Evolutionary conservation across 2,113 vertebrate species (phyloP), one percentile per base, ranked within the genome.

Genomic region (Equus quagga): DNA sequence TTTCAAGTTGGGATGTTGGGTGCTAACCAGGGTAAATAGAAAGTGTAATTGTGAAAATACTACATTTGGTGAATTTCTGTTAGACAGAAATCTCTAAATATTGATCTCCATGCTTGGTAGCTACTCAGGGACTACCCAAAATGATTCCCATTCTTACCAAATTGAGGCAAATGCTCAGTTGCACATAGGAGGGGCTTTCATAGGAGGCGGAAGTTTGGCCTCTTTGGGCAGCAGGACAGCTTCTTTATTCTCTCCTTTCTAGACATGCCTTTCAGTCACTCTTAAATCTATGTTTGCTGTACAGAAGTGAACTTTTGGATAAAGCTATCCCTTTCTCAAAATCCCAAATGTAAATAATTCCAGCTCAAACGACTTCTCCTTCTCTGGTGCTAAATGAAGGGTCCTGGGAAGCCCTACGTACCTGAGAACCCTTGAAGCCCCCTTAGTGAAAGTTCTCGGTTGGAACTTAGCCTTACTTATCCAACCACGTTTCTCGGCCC

Each of bases 31-130:
- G 5, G 3, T 78, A 81, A 85, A n/a, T 73, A 4, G 69, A 54
- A 92, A 87, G 3, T 41, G 3, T 70, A 75, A 82, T 21, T 10
- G 56, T 72, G 17, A 84, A 64, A 49, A 36, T 95, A 54, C 70
- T 85, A 60, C 13, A 73, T 78, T 78, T 87, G 84, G 31, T 83
- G 12, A 94, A 92, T 79, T 72, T 31, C 19, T 69, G 13, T 84
- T 56, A 87, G 28, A 60, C 14, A 67, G 33, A 56, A 78, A 83
- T 21, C 24, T 36, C 31, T 58, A 75, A 89, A 73, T 78, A 41
- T 60, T 72, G 36, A 69, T 56, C 23, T 31, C 44, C 7, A 3
- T 70, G 11, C 12, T 44, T 80, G 8, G 51, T 44, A 80, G 24
- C 2, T 15, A 51, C 19, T 69, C 2, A 10, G 36, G 33, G 58